phyloP scores from a whole-genome alignment of 2,888 invertebrate genomes.

The Ecliptopera silaceata region DNA sequence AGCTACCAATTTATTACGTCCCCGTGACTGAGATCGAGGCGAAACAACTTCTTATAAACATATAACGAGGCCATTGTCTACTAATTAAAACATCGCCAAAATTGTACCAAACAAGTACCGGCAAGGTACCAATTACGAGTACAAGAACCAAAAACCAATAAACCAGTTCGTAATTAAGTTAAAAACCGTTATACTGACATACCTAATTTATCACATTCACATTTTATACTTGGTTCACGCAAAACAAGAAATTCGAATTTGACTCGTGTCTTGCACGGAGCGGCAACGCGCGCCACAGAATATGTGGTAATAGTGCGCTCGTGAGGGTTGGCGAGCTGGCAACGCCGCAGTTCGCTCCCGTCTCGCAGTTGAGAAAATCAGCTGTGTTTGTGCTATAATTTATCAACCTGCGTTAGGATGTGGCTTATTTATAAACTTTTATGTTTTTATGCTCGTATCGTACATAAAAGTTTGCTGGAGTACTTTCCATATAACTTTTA shows the following conservation, averaged over 20 bases:
- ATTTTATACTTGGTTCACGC: constrained; percentile 41
- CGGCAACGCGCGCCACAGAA: constrained; percentile 47
- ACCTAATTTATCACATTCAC: constrained; percentile 22
- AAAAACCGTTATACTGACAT: constrained; percentile 37
- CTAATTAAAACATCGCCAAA: constrained; percentile 18
- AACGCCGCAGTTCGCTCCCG: constrained; percentile 49
- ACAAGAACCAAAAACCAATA: constrained; percentile 33
- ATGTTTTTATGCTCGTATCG: not conserved
- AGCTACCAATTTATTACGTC: not conserved
- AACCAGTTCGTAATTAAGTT: constrained; percentile 38
- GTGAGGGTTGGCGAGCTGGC: constrained; percentile 48
- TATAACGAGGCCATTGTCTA: constrained; percentile 20
- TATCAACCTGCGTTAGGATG: constrained; percentile 21
- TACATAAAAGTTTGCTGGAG: not conserved
- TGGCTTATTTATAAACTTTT: constrained; percentile 18
- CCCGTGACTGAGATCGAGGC: not conserved
- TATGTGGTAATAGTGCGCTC: constrained; percentile 5
- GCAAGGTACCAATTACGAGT: constrained; percentile 30
- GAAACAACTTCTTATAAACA: not conserved
- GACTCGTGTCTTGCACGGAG: constrained; percentile 48
- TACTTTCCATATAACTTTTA: too few relatives aligned
- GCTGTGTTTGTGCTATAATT: constrained; percentile 38
- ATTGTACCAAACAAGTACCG: constrained; percentile 5
- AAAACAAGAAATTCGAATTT: constrained; percentile 66
- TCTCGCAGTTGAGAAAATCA: constrained; percentile 52